Evolutionary conservation across 1,140 invertebrate species (phyloP), one percentile per base, ranked within the genome.

Genomic region (Caenorhabditis latens): DNA sequence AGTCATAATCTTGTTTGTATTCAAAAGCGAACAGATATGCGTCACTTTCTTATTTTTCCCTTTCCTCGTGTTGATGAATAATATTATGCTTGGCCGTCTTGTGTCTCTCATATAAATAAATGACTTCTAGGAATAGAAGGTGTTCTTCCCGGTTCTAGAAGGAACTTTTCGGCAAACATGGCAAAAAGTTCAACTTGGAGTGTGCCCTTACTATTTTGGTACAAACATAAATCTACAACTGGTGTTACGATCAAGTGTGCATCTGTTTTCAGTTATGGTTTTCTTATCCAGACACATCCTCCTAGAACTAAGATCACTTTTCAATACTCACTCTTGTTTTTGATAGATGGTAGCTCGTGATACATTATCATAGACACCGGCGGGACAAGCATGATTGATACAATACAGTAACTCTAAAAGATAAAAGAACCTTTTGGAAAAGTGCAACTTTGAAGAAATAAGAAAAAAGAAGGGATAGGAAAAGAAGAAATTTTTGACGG

Each of bases 311-410:
- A 50, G 43, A 79, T 79, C 46, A 79, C 21, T 21, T 79, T 14
- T 19, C 61, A 32, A 14, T 50, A 79, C 71, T 79, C 71, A 79
- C 71, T 79, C 6, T 79, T 79, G n/a, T 79, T 79, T 79, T 79
- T 79, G 40, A 79, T 24, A 4, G 71, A 79, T n/a, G 71, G 71
- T 48, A 79, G 71, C 71, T 79, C 71, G 46, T 79, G 71, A 46
- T 79, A 79, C 71, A 79, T 79, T 43, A 79, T 79, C 71, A 79
- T 79, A 14, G 71, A 79, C 46, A 79, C 71, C 4, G 71, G 46
- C 11, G 71, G 71, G n/a, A 79, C 71, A 50, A 79, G 43, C 71
- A 79, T 79, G 46, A 24, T 79, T 53, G 71, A 24, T 79, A 50
- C 71, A 48, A n/a, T 79, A 79, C 46, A 24, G 71, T 79, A 50